These are phyloP conservation scores for Zaprionus obscuricornis DNA, from an alignment of 2,888 invertebrate species.

Conservation along the genomic window DNA sequence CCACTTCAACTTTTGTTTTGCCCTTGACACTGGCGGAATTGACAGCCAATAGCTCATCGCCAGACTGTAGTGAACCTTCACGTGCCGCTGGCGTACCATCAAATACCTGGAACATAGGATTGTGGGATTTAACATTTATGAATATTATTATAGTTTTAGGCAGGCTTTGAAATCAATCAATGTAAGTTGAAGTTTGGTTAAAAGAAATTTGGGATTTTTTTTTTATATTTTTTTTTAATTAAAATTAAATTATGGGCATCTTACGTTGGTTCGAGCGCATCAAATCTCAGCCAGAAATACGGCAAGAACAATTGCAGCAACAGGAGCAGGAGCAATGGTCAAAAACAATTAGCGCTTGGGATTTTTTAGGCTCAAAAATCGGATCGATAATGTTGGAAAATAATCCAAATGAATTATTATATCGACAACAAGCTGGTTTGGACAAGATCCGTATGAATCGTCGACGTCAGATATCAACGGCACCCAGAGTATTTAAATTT, in stretches of 20 bases:
- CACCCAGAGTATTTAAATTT: conserved; percentile 17
- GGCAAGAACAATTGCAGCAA: too few species aligned
- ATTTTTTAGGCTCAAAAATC: conserved; percentile 22
- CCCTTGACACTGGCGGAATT: conserved; percentile 97
- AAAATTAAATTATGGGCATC: conserved; percentile 18
- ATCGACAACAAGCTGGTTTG: conserved; percentile 55
- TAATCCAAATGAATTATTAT: conserved; percentile 8
- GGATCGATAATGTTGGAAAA: conserved; percentile 35
- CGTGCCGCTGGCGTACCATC: conserved; percentile 98
- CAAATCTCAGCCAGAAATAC: too few species aligned
- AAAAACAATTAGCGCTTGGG: conserved; percentile 10
- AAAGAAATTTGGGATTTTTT: too few species aligned
- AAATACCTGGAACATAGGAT: conserved; percentile 88
- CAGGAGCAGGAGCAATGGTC: too few species aligned
- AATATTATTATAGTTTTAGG: background rate
- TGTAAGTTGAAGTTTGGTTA: too few species aligned
- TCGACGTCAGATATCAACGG: background rate
- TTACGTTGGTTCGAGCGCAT: conserved; percentile 5
- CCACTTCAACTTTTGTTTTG: conserved; percentile 98
- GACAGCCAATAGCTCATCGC: conserved; percentile 98
- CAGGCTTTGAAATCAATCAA: too few species aligned
- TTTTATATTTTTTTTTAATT: too few species aligned
- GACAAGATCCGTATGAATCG: background rate
- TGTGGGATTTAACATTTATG: too few species aligned
- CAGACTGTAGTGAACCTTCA: conserved; percentile 97